A percentile compares a stretch with the other conserved stretches of the same genome.
phyloP scores from a whole-genome alignment of 2,888 invertebrate genomes.

The Leucoptera coffeella region DNA sequence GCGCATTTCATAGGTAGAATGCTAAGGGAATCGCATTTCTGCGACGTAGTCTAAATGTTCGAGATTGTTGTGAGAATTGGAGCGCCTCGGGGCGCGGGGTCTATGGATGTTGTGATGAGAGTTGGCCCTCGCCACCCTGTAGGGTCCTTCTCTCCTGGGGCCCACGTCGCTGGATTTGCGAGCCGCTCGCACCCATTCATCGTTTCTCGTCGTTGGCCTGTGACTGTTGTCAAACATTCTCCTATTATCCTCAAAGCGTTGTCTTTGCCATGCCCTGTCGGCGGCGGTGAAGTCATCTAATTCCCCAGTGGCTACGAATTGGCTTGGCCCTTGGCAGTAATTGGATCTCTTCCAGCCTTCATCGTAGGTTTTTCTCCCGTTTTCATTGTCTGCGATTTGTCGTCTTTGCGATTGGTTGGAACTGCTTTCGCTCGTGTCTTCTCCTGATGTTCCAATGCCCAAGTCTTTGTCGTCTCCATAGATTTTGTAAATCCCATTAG shows the following conservation, averaged over 20 bases:
- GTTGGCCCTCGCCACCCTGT: constrained; percentile 49
- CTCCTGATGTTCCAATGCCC: constrained; percentile 77
- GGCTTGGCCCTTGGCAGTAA: constrained; percentile 47
- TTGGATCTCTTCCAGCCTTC: constrained; percentile 65
- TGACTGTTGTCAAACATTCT: constrained; percentile 29
- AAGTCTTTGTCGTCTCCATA: constrained; percentile 69
- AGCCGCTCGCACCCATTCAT: constrained; percentile 20
- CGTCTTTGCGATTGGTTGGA: constrained; percentile 67
- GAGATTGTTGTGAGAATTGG: constrained; percentile 59
- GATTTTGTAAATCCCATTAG: constrained; percentile 53
- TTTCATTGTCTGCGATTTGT: constrained; percentile 52
- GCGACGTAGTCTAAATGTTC: constrained; percentile 58
- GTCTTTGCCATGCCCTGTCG: constrained; percentile 51
- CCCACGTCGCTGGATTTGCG: constrained; percentile 34
- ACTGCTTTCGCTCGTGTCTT: constrained; percentile 77
- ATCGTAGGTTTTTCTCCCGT: constrained; percentile 55
- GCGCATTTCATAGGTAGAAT: constrained; percentile 12
- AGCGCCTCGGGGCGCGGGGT: constrained; percentile 44
- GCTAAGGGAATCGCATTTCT: constrained; percentile 60
- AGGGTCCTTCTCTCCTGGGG: constrained; percentile 33
- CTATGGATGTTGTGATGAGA: constrained; percentile 60
- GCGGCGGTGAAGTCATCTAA: constrained; percentile 63
- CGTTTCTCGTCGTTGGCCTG: constrained; percentile 23
- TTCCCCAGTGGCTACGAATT: constrained; percentile 59
- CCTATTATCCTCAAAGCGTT: constrained; percentile 31